Percentiles rank a stretch among this genome's conserved stretches.
phyloP scores from a whole-genome alignment of 2,113 vertebrate species.

The Crypturellus undulatus region DNA sequence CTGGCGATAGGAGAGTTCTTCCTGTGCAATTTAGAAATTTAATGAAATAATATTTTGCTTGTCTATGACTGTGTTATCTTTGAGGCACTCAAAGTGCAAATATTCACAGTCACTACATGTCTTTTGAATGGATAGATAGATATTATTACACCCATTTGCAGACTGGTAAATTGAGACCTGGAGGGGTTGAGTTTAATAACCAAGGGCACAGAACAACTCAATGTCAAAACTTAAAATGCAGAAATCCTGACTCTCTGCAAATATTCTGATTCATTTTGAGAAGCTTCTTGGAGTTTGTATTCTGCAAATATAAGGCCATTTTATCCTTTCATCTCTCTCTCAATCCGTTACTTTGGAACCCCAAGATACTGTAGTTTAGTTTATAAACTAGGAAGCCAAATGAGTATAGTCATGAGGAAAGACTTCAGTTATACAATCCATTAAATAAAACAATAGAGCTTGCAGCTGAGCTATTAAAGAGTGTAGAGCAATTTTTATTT shows the following conservation, averaged over 20 bases:
- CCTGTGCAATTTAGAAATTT: not conserved
- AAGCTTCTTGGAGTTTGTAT: constrained; percentile 21
- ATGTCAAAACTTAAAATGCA: not conserved
- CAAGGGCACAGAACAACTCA: not conserved
- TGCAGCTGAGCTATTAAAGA: constrained; percentile 92
- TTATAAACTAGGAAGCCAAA: constrained; percentile 84
- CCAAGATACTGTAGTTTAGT: constrained; percentile 80
- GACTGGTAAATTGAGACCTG: not conserved
- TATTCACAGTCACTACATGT: not conserved
- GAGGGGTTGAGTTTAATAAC: not conserved
- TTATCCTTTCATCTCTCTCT: constrained; percentile 48
- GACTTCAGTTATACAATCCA: constrained; percentile 88
- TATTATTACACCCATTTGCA: not conserved
- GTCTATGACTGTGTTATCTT: not conserved
- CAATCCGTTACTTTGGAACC: constrained; percentile 70
- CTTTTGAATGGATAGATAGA: not conserved
- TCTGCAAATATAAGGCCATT: constrained; percentile 35
- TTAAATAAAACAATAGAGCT: constrained; percentile 89
- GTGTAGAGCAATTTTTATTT: constrained; percentile 89
- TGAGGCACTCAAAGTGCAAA: not conserved
- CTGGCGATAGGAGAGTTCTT: not conserved
- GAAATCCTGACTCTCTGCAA: not conserved
- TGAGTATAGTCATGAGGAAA: constrained; percentile 86
- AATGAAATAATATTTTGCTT: not conserved
- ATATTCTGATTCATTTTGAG: not conserved